Evolutionary conservation across 2,113 vertebrate genomes (phyloP).

Genomic region (Mirounga angustirostris): DNA sequence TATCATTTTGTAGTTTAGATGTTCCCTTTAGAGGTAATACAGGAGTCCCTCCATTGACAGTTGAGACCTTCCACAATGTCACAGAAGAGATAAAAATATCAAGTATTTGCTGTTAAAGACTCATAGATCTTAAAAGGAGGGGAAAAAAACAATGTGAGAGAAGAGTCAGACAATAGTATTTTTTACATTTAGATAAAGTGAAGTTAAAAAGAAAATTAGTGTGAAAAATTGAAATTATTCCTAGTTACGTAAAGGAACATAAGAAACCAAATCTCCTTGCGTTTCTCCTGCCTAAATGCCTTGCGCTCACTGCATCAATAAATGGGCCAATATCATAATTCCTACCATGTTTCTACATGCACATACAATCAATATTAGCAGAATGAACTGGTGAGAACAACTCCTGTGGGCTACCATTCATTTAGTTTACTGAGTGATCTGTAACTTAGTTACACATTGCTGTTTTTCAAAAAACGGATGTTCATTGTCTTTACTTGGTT

Average conservation of each 20-base stretch:
- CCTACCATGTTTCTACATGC: background rate
- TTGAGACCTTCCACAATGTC: background rate
- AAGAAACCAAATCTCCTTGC: background rate
- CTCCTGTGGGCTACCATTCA: background rate
- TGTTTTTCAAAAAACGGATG: background rate
- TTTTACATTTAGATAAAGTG: background rate
- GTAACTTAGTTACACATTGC: background rate
- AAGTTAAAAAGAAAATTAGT: background rate
- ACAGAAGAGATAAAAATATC: background rate
- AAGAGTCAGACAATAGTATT: background rate
- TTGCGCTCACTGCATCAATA: background rate
- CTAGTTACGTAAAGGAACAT: background rate
- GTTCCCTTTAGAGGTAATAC: background rate
- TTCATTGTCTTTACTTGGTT: background rate
- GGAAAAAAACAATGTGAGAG: background rate
- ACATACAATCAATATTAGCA: background rate
- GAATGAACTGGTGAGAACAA: background rate
- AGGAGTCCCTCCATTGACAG: background rate
- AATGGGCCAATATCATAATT: background rate
- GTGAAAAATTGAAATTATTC: background rate
- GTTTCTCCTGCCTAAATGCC: background rate
- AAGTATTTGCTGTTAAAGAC: background rate
- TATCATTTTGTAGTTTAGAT: background rate
- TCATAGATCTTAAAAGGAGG: background rate
- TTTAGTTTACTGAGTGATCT: constrained; percentile 35